These are phyloP conservation scores for Andrena bicolor DNA, from an alignment of 2,888 invertebrate species.

Conservation along the genomic window DNA sequence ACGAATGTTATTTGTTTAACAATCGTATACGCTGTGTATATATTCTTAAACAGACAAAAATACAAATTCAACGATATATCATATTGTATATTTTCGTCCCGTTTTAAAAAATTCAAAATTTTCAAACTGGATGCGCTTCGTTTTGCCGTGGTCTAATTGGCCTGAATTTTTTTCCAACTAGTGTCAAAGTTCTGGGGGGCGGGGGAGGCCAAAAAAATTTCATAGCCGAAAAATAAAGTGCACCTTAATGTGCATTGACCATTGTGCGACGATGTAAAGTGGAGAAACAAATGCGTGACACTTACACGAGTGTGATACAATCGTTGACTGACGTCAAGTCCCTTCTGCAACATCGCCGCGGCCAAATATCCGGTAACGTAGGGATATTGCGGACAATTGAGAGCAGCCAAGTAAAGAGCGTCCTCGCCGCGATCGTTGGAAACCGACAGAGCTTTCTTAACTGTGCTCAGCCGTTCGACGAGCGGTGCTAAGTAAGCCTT, in stretches of 20 bases:
- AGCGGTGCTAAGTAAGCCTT: slow-evolving; percentile 77
- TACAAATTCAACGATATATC: too few species aligned
- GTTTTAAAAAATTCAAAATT: too few species aligned
- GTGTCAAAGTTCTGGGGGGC: too few species aligned
- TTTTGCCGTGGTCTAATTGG: too few species aligned
- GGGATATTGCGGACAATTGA: slow-evolving; percentile 76
- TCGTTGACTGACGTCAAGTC: slow-evolving; percentile 75
- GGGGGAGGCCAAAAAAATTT: background rate
- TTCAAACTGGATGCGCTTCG: too few species aligned
- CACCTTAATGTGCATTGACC: too few species aligned
- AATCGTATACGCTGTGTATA: too few species aligned
- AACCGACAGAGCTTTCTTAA: slow-evolving; percentile 69
- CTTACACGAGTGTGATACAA: slow-evolving; percentile 75
- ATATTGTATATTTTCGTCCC: too few species aligned
- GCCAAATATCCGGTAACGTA: slow-evolving; percentile 79
- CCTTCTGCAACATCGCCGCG: slow-evolving; percentile 75
- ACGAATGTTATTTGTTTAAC: too few species aligned
- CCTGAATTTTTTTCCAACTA: too few species aligned
- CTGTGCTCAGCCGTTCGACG: slow-evolving; percentile 76
- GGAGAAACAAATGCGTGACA: background rate
- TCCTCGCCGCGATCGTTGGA: slow-evolving; percentile 77
- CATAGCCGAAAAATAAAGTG: background rate
- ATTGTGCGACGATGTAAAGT: background rate
- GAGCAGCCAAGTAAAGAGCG: slow-evolving; percentile 80
- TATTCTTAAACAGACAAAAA: too few species aligned